phyloP scores from a whole-genome alignment of 2,888 invertebrate genomes.

The Caenorhabditis macrosperma region DNA sequence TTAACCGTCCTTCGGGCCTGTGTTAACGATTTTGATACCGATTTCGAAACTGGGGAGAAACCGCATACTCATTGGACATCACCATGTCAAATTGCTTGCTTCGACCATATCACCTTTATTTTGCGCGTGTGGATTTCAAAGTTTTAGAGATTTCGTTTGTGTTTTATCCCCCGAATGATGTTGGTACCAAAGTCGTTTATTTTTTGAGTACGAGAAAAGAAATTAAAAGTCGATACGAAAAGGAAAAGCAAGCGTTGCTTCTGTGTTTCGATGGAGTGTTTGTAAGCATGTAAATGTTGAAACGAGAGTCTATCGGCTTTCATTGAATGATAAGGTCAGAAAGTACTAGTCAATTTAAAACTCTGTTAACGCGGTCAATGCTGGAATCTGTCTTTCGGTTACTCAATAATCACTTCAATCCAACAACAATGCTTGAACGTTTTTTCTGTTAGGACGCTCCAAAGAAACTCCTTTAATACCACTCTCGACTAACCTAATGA shows the following conservation, averaged over 20 bases:
- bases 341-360: not conserved
- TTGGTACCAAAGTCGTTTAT: too few species aligned
- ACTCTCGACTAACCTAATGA: not conserved
- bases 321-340: not conserved
- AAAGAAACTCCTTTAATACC: not conserved
- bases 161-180: too few species aligned
- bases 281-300: constrained; percentile 49
- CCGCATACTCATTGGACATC: too few species aligned
- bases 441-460: not conserved
- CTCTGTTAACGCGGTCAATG: not conserved
- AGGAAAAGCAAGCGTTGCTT: constrained; percentile 29
- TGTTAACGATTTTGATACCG: too few species aligned
- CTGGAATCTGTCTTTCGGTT: constrained; percentile 1
- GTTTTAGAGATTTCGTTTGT: too few species aligned
- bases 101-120: too few species aligned
- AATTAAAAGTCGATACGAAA: not conserved
- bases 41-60: too few species aligned
- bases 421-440: not conserved
- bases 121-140: too few species aligned
- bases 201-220: too few species aligned
- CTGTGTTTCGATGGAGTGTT: constrained; percentile 53
- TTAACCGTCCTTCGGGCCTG: too few species aligned
- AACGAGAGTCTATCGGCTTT: not conserved
- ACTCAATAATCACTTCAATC: not conserved
- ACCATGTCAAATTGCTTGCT: too few species aligned